Percentiles rank a stretch among this genome's conserved stretches.
These are phyloP conservation scores for Artemia sp. DNA, from an alignment of 2,888 invertebrate species.

Conservation along the genomic window DNA sequence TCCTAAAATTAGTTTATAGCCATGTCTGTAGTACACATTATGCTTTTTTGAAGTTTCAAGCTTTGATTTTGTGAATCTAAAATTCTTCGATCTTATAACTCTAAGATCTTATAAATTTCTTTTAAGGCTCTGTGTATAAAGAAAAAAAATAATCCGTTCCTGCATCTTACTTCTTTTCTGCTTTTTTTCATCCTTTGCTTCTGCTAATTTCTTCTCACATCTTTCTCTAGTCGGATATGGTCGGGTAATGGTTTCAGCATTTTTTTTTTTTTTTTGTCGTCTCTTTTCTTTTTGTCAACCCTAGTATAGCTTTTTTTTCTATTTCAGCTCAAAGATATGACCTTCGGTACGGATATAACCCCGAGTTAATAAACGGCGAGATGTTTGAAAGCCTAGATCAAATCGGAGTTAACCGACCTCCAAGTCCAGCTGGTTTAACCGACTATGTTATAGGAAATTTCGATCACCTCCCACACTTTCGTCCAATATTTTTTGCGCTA, in stretches of 20 bases:
- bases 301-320: constrained; percentile 7
- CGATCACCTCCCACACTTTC: constrained; percentile 31
- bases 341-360: constrained; percentile 29
- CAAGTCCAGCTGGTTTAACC: constrained; percentile 38
- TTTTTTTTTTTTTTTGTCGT: constrained; percentile 21
- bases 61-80: too few species aligned
- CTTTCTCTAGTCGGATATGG: background rate
- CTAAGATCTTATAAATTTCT: too few species aligned
- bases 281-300: constrained; percentile 26
- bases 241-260: background rate
- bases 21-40: too few species aligned
- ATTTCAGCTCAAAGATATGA: constrained; percentile 37
- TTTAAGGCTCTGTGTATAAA: too few species aligned
- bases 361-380: constrained; percentile 33
- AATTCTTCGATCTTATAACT: too few species aligned
- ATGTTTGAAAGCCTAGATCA: constrained; percentile 30
- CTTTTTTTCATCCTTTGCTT: too few species aligned
- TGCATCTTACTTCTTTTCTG: too few species aligned
- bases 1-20: too few species aligned
- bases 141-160: too few species aligned
- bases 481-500: constrained; percentile 39
- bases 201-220: background rate
- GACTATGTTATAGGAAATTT: constrained; percentile 38
- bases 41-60: too few species aligned
- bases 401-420: constrained; percentile 24